phyloP scores from a whole-genome alignment of 2,797 vertebrate genomes.

The Coreius guichenoti region DNA sequence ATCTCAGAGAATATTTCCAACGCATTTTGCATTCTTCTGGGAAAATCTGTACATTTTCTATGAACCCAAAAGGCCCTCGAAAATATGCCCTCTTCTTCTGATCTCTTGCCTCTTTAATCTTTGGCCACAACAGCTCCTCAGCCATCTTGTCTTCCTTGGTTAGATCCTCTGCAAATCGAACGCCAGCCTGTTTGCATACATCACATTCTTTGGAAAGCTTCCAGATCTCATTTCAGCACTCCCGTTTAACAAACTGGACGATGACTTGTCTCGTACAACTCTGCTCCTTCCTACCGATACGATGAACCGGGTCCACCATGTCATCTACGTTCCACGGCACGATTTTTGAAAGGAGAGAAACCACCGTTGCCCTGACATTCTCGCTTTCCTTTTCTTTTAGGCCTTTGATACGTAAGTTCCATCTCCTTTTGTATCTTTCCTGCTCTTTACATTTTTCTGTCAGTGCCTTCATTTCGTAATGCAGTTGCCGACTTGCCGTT shows the following conservation, averaged over 20 bases:
- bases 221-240: neutral
- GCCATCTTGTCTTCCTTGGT: neutral
- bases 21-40: neutral
- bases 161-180: neutral
- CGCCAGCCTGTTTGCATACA: neutral
- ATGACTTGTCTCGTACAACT: neutral
- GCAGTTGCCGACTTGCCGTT: neutral
- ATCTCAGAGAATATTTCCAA: neutral
- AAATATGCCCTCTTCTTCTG: neutral
- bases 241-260: neutral
- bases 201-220: neutral
- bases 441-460: neutral
- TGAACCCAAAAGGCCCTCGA: neutral
- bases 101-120: slow-evolving; percentile 3
- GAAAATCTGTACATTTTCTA: neutral
- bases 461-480: neutral
- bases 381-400: neutral
- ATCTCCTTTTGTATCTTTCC: neutral
- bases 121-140: neutral
- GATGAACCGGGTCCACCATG: neutral
- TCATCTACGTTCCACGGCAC: no score
- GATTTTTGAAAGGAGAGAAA: neutral
- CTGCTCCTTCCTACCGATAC: neutral
- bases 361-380: neutral
- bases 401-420: neutral